phyloP scores from a whole-genome alignment of 1,140 invertebrate genomes.

The Cotesia vestalis region DNA sequence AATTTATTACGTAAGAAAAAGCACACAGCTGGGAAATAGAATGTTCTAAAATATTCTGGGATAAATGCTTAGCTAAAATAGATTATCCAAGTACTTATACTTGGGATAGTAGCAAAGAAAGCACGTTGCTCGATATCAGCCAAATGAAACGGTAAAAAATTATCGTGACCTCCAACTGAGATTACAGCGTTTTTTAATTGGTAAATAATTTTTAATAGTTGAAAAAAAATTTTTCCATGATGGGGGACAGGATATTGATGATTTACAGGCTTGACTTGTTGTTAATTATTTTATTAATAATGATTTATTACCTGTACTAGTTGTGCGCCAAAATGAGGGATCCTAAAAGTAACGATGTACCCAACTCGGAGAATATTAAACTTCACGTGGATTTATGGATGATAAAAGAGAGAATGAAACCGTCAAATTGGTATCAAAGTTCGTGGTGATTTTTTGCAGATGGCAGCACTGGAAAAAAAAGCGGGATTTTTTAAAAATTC shows the following conservation, averaged over 20 bases:
- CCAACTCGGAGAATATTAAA: slow-evolving; percentile 28
- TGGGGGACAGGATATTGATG: no score
- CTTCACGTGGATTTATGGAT: slow-evolving; percentile 47
- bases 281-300: neutral
- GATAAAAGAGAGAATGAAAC: slow-evolving; percentile 25
- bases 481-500: no score
- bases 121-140: neutral
- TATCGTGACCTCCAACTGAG: neutral
- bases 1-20: slow-evolving; percentile 1
- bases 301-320: slow-evolving; percentile 40
- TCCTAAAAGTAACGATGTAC: slow-evolving; percentile 22
- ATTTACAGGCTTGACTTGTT: no score
- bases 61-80: slow-evolving; percentile 36
- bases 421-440: no score
- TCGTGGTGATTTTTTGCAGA: no score
- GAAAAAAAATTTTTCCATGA: no score
- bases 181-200: no score
- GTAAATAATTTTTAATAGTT: no score
- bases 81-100: neutral
- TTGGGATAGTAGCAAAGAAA: neutral
- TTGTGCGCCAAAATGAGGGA: slow-evolving; percentile 50
- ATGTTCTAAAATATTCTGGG: slow-evolving; percentile 32
- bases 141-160: no score
- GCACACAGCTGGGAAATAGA: neutral
- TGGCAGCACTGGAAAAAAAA: no score